These are phyloP conservation scores for Cryptus viduatorius DNA, from an alignment of 2,888 invertebrate genomes.

Conservation along the genomic window DNA sequence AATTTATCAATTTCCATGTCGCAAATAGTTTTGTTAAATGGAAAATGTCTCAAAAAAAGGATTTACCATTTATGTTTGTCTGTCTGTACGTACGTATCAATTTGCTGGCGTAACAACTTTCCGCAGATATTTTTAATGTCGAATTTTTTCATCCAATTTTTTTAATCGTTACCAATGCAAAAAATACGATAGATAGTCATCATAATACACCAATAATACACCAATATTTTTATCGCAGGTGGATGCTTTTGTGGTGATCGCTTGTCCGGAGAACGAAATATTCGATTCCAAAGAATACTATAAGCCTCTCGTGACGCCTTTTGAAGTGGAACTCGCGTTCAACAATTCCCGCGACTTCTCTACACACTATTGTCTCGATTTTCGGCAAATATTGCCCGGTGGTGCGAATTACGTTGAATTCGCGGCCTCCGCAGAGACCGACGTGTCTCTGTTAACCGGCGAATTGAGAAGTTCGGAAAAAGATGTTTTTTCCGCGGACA, in stretches of 20 bases:
- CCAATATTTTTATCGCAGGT: slow-evolving; percentile 87
- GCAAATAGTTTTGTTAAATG: too few relatives aligned
- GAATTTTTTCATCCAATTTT: background rate
- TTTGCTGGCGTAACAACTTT: too few relatives aligned
- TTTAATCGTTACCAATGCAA: background rate
- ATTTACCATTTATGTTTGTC: too few relatives aligned
- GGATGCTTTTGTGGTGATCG: slow-evolving; percentile 95
- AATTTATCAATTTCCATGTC: too few relatives aligned
- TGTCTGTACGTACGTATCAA: too few relatives aligned
- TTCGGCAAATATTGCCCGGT: slow-evolving; percentile 90
- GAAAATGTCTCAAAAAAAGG: too few relatives aligned
- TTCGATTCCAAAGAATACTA: slow-evolving; percentile 94
- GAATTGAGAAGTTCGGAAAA: slow-evolving; percentile 86
- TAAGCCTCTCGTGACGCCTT: slow-evolving; percentile 95
- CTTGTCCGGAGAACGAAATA: slow-evolving; percentile 96
- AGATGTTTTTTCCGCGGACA: slow-evolving; percentile 79
- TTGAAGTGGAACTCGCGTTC: slow-evolving; percentile 95
- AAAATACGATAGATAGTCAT: background rate
- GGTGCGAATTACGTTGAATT: slow-evolving; percentile 86
- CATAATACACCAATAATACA: too few relatives aligned
- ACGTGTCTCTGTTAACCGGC: slow-evolving; percentile 92
- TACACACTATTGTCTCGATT: slow-evolving; percentile 90
- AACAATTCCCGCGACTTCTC: slow-evolving; percentile 87
- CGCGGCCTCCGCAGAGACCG: slow-evolving; percentile 83
- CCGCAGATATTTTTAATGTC: too few relatives aligned